Evolutionary conservation across 2,888 invertebrate species (phyloP), one percentile per base, ranked within the genome.

Genomic region (Abrostola tripartita): DNA sequence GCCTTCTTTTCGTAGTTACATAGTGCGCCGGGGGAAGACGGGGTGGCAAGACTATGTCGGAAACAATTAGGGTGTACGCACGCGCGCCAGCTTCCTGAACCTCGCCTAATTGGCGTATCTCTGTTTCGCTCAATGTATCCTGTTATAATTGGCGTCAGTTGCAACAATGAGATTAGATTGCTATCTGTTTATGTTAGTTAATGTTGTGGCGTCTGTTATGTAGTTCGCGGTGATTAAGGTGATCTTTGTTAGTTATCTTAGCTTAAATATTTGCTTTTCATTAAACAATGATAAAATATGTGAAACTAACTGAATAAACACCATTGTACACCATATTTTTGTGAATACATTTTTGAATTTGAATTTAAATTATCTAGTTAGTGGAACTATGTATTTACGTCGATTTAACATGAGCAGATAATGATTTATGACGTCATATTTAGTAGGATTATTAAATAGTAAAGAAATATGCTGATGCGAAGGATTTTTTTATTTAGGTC

Each of bases 41-140:
- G 76, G 81, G 79, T 78, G 81, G 78, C 78, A 83, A 84, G 85
- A 81, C 83, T 79, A 78, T 70, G 85, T 85, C 88, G 89, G 93
- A 93, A 92, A 85, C 92, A 93, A 93, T 93, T 93, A 93, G 88
- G 85, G 84, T 76, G 85, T 82, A 92, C 93, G 93, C 93, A 92
- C 86, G 92, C 93, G 93, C 92, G 90, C 82, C 83, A 78, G 88
- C 87, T 90, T 92, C 92, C 92, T 90, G 88, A 82, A 77, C 78
- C 71, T 63, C 72, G 61, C 76, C 85, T 92, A 93, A 93, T 93
- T 92, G 93, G 88, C 91, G 92, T 92, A 93, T 93, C 92, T 89
- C 83, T 86, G 85, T 84, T 85, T 84, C 85, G 87, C 83, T 88
- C 88, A 68, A 86, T 90, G 88, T 91, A 87, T 88, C 24, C 87